Base-by-base conservation (phyloP, 2,113 vertebrate genomes). In the Poeciliopsis retropinna region DNA sequence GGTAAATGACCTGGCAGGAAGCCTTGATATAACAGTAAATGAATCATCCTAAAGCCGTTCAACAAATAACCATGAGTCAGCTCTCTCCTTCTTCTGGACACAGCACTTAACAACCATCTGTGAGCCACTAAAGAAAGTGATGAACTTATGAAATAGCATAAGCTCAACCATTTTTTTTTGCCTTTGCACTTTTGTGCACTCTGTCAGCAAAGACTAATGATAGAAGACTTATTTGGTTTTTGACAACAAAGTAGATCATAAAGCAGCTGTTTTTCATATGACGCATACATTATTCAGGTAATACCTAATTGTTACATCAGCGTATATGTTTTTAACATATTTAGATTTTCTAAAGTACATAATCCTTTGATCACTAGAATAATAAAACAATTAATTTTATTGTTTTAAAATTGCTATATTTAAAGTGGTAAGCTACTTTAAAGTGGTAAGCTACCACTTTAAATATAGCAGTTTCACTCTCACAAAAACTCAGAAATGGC, bases 151-250 rank as follows among this genome's bases (percentile, higher is more conserved):
- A 64, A 32, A 82, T 70, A 72, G 22, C 73, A 62, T 75, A 51
- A 78, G 78, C 82, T 84, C 76, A 64, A 78, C 64, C 79, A 74
- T 83, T 47, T 19, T 47, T 85, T 67, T 79, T 61, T 66, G 84
- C 78, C 84, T 89, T 75, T 87, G 60, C 75, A 80, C 75, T 76
- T 70, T 75, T 1, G 61, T 86, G 78, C 68, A 71, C 64, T 61
- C 69, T 79, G 79, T 81, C 70, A 29, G 37, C 65, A 61, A 69
- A 83, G 65, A 86, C 69, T 85, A 74, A 87, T 83, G 80, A 72
- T 54, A 54, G 17, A 8, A 54, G 17, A 22, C 7, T 51, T 22
- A 22, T 25, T 8, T 54, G 0, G 17, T 17, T 44, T 44, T 44
- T 0, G 14, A 44, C 41, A 44, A 44, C 41, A 44, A 44, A 44